These are phyloP conservation scores for Zaprionus lachaisei DNA, from an alignment of 1,140 invertebrate species.

Conservation along the genomic window DNA sequence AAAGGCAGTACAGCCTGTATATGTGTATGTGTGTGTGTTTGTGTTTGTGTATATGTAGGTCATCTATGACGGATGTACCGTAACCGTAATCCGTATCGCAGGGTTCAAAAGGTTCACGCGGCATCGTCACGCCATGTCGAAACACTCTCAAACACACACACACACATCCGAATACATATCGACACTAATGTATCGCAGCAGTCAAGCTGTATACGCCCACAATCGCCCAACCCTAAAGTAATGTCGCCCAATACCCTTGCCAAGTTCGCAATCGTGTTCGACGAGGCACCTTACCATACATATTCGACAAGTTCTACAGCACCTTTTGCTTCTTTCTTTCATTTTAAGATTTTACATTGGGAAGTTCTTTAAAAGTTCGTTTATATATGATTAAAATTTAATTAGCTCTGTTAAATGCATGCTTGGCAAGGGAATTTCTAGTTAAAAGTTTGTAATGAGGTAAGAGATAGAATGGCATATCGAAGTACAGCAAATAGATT, in stretches of 20 bases:
- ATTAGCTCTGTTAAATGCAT: not conserved
- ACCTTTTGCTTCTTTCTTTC: not conserved
- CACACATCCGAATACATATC: not conserved
- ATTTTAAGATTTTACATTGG: not conserved
- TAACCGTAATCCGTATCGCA: constrained; percentile 51
- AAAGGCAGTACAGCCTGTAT: constrained; percentile 42
- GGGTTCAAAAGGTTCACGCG: constrained; percentile 58
- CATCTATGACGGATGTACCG: constrained; percentile 61
- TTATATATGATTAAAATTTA: not conserved
- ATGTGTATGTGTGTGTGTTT: constrained; percentile 9
- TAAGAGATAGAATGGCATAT: not conserved
- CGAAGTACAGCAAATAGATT: too few relatives aligned
- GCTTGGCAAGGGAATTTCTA: not conserved
- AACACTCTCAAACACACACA: constrained; percentile 25
- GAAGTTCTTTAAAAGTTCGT: not conserved
- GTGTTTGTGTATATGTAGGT: constrained; percentile 57
- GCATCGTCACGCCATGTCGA: constrained; percentile 55
- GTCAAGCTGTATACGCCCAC: constrained; percentile 29
- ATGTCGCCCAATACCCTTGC: not conserved
- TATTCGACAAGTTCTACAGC: not conserved
- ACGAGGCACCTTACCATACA: not conserved
- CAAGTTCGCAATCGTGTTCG: not conserved
- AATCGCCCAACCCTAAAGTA: constrained; percentile 21
- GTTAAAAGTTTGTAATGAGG: not conserved
- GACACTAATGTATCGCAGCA: not conserved